Conservation (phyloP, 2,797 vertebrate species). For the Megaceryle alcyon region DNA sequence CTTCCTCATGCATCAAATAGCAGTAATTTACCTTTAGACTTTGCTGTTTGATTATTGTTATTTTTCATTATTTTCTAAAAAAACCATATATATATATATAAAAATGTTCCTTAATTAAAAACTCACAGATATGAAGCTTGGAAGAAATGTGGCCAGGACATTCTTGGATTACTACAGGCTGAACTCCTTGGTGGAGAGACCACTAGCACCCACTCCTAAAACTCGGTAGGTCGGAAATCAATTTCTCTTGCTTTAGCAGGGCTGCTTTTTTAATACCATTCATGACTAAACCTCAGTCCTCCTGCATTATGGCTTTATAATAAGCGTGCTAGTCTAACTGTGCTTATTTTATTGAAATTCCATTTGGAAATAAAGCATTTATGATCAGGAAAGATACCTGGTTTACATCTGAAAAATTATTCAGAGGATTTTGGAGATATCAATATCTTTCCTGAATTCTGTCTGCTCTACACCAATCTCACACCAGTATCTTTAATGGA, state of each 20-base stretch:
- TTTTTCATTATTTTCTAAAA: not conserved
- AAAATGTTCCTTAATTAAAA: slow-evolving; percentile 80
- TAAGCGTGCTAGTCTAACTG: slow-evolving; percentile 18
- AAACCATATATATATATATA: too few relatives aligned
- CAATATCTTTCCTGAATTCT: slow-evolving; percentile 29
- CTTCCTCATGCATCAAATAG: slow-evolving; percentile 24
- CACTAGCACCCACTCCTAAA: slow-evolving; percentile 71
- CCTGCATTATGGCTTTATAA: slow-evolving; percentile 27
- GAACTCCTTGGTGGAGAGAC: slow-evolving; percentile 84
- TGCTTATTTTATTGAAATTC: slow-evolving; percentile 65
- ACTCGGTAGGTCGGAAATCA: slow-evolving; percentile 71
- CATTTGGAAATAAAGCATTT: slow-evolving; percentile 57
- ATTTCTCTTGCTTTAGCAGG: slow-evolving; percentile 26
- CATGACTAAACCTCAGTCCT: slow-evolving; percentile 31
- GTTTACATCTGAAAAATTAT: slow-evolving; percentile 55
- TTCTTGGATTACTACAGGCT: slow-evolving; percentile 98
- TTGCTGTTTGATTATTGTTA: not conserved
- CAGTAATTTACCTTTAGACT: slow-evolving; percentile 22
- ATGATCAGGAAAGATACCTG: slow-evolving; percentile 57
- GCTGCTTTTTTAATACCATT: slow-evolving; percentile 32
- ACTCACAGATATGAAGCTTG: slow-evolving; percentile 93
- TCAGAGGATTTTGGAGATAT: slow-evolving; percentile 62
- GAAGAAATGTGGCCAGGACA: slow-evolving; percentile 93
- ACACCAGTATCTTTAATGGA: slow-evolving; percentile 47
- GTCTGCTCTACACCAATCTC: slow-evolving; percentile 45